phyloP scores from a whole-genome alignment of 2,113 vertebrate species.

The Ramphastos sulfuratus region DNA sequence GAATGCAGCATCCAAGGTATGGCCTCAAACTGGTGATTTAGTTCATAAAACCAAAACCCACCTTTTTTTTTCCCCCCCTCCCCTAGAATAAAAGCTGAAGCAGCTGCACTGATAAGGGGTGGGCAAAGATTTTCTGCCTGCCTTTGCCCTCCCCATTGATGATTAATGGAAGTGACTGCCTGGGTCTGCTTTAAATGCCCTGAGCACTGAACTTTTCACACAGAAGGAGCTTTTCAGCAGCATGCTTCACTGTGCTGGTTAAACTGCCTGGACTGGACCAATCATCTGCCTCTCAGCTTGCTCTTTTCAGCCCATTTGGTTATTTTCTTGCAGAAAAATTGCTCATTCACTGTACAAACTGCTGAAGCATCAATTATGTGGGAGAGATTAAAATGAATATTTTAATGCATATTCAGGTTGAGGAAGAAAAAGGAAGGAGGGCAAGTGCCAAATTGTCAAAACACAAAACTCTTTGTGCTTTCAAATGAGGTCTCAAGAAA shows the following conservation, averaged over 20 bases:
- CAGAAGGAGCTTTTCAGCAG: not conserved
- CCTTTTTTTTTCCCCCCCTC: too few relatives aligned
- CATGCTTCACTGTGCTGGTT: not conserved
- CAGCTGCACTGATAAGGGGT: not conserved
- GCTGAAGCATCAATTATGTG: slow-evolving; percentile 15
- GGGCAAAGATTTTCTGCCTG: not conserved
- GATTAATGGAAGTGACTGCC: not conserved
- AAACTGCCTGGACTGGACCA: not conserved
- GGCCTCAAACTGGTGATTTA: not conserved
- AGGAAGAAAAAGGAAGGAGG: not conserved
- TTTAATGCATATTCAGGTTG: not conserved
- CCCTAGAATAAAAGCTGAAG: not conserved
- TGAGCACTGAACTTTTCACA: not conserved
- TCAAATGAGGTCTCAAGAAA: slow-evolving; percentile 34
- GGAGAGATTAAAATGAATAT: not conserved
- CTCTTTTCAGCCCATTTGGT: not conserved
- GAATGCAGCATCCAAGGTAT: too few relatives aligned
- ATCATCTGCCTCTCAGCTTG: not conserved
- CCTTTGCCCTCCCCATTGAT: not conserved
- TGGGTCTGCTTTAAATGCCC: not conserved
- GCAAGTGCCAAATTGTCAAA: slow-evolving; percentile 19
- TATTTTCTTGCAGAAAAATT: not conserved
- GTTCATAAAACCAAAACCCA: too few relatives aligned
- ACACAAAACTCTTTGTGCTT: not conserved
- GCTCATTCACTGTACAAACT: not conserved